These are phyloP conservation scores for Alsophila aescularia DNA, from an alignment of 2,888 invertebrate species.

Conservation along the genomic window DNA sequence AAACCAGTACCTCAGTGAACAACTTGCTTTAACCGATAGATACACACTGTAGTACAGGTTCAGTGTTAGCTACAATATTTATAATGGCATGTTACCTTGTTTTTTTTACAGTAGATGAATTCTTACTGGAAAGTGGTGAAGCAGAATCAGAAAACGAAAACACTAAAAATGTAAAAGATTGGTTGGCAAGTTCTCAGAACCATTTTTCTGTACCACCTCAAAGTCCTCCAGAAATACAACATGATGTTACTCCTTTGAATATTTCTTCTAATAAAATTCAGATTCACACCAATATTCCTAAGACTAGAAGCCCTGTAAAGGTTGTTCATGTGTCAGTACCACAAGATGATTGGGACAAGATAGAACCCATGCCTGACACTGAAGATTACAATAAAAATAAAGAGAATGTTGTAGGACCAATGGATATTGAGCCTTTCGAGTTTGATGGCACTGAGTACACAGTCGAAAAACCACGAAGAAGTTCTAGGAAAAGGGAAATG, in stretches of 20 bases:
- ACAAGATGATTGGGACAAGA: slow-evolving; percentile 78
- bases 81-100: not conserved
- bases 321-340: slow-evolving; percentile 50
- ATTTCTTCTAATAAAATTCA: slow-evolving; percentile 60
- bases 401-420: slow-evolving; percentile 58
- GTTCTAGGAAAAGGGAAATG: slow-evolving; percentile 63
- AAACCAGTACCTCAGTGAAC: no score
- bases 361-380: slow-evolving; percentile 64
- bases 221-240: slow-evolving; percentile 51
- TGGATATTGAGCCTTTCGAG: slow-evolving; percentile 61
- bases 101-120: slow-evolving; percentile 64
- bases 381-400: slow-evolving; percentile 51
- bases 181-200: slow-evolving; percentile 73
- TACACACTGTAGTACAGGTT: no score
- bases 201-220: slow-evolving; percentile 66
- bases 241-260: slow-evolving; percentile 43
- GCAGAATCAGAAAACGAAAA: slow-evolving; percentile 51
- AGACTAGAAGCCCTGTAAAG: slow-evolving; percentile 47
- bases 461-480: slow-evolving; percentile 63
- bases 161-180: slow-evolving; percentile 69
- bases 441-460: slow-evolving; percentile 61
- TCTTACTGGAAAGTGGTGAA: slow-evolving; percentile 48
- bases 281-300: slow-evolving; percentile 56
- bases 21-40: no score
- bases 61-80: no score